Base-by-base conservation (phyloP, 2,797 vertebrate species). In the Caiman crocodilus region DNA sequence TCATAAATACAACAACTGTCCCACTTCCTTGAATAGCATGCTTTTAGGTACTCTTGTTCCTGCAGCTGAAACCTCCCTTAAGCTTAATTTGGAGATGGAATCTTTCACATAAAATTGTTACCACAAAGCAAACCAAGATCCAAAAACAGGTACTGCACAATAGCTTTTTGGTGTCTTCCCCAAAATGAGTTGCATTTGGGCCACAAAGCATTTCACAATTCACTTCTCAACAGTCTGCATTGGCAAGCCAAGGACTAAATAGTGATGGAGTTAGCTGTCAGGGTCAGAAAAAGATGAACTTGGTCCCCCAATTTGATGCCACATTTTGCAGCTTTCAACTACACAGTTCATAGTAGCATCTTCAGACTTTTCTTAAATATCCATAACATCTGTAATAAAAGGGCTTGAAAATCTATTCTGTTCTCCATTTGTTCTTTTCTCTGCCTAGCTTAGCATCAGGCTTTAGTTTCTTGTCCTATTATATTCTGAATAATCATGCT, bases 51-150 rank as follows among this genome's bases (percentile, higher is more conserved):
- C 15, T 76, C 42, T 10, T 11, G 64, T 78, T 56, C 17, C 15
- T 26, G 74, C 76, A 60, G 60, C 1, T 0, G n/a, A 14, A 55
- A 92, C 77, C 25, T 12, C 64, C 63, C 20, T 21, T 61, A 71
- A 77, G 67, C 78, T 74, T 78, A 79, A 69, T 28, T 11, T 25
- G 32, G 93, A 92, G 73, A 88, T 4, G 10, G 5, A 93, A 55
- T 81, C 26, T 90, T 92, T 20, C 83, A 57, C 85, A 73, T 64
- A 1, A 1, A 94, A 77, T 55, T 88, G 73, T 83, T 90, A 80
- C 73, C 91, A 95, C 88, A 96, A 93, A 85, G 76, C 74, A 90
- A 92, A 85, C n/a, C 69, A 88, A 80, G 74, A 55, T 71, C 84
- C 76, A 30, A 50, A 82, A 5, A 17, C 50, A 17, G 30, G 78